Evolutionary conservation across 1,140 invertebrate genomes (phyloP).

Genomic region (Muscidifurax raptorellus): DNA sequence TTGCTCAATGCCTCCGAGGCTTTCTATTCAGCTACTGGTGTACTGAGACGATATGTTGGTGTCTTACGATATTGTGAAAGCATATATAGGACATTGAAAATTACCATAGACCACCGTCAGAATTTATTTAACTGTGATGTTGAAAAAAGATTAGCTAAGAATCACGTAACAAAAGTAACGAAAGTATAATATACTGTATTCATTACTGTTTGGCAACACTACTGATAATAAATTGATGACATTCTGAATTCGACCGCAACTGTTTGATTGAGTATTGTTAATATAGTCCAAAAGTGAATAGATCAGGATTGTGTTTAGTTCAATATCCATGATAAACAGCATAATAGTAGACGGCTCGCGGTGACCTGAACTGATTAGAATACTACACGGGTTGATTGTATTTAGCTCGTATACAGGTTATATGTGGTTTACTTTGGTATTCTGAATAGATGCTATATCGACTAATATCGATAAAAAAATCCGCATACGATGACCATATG

Average conservation of each 20-base stretch:
- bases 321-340: constrained; percentile 29
- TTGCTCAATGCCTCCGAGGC: not conserved
- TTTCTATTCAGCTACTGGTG: not conserved
- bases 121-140: no score
- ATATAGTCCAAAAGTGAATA: not conserved
- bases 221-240: not conserved
- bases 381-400: not conserved
- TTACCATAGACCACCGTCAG: no score
- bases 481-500: not conserved
- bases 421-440: not conserved
- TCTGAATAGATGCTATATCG: not conserved
- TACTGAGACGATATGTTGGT: not conserved
- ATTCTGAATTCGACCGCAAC: not conserved
- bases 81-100: no score
- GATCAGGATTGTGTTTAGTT: constrained; percentile 7
- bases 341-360: not conserved
- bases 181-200: not conserved
- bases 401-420: not conserved
- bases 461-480: not conserved
- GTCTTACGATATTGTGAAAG: no score
- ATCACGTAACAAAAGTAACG: not conserved
- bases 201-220: not conserved
- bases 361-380: constrained; percentile 19
- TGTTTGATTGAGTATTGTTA: not conserved
- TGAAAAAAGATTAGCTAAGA: no score